phyloP scores from a whole-genome alignment of 2,113 vertebrate genomes.

The Ploceus nigricollis region DNA sequence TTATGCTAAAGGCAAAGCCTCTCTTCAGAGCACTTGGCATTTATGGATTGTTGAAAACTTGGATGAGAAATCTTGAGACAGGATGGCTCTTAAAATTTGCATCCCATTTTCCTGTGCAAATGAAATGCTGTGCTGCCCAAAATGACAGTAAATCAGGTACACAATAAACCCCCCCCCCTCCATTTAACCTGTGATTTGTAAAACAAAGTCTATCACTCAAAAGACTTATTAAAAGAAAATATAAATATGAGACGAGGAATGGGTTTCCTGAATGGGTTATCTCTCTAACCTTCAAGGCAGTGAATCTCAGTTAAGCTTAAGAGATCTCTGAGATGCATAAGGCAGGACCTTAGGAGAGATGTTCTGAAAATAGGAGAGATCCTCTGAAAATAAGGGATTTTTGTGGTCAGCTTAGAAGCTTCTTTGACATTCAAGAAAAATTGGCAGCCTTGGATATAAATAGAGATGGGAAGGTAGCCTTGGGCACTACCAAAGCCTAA shows the following conservation, averaged over 20 bases:
- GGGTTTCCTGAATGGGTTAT: neutral
- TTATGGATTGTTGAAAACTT: neutral
- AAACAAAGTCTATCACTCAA: neutral
- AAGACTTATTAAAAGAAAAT: neutral
- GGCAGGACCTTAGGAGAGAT: neutral
- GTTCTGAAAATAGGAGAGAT: neutral
- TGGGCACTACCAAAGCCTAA: neutral
- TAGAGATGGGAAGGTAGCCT: neutral
- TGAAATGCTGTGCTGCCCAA: neutral
- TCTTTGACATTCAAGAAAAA: neutral
- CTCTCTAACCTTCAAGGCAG: neutral
- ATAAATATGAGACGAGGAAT: neutral
- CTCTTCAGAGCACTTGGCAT: neutral
- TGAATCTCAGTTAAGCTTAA: neutral
- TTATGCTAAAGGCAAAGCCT: neutral
- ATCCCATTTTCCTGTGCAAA: neutral
- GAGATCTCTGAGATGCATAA: neutral
- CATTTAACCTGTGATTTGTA: neutral
- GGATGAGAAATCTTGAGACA: neutral
- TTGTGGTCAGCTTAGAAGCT: neutral
- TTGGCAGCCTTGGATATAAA: neutral
- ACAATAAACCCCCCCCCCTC: fast-evolving
- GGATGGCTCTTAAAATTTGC: neutral
- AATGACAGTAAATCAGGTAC: neutral
- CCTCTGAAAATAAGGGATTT: neutral